Evolutionary conservation across 2,797 vertebrate genomes (phyloP).

Genomic region (Cynodonichthys magdalenae): DNA sequence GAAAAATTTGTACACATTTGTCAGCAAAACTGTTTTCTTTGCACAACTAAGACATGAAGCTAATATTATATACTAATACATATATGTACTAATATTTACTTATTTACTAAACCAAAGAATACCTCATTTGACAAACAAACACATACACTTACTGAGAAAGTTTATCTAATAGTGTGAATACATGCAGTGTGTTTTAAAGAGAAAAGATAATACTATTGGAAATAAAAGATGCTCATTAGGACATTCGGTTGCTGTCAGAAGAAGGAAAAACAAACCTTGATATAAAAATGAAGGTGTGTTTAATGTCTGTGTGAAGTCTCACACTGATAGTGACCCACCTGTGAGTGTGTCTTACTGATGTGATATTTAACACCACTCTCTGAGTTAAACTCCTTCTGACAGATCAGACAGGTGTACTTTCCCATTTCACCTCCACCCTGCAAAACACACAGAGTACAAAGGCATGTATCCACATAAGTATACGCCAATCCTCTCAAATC

Average conservation of each 20-base stretch:
- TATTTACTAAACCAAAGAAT: too few species aligned
- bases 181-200: too few species aligned
- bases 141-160: too few species aligned
- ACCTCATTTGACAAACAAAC: too few species aligned
- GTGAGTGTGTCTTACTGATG: constrained; percentile 95
- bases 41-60: neutral
- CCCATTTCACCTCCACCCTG: constrained; percentile 92
- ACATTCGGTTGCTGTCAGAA: neutral
- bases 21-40: neutral
- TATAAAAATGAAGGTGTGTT: neutral
- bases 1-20: neutral
- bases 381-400: constrained; percentile 97
- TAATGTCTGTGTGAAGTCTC: neutral
- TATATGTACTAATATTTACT: too few species aligned
- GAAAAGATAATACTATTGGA: neutral
- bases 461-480: neutral
- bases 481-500: neutral
- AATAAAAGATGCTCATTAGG: neutral
- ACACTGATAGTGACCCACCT: constrained; percentile 80
- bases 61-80: too few species aligned
- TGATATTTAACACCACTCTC: constrained; percentile 98
- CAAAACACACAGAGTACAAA: constrained; percentile 45
- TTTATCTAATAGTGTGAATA: too few species aligned
- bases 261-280: neutral
- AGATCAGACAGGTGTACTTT: constrained; percentile 94